Evolutionary conservation across 2,113 vertebrate genomes (phyloP), one percentile per base, ranked within the genome.

Genomic region (Aptenodytes forsteri): DNA sequence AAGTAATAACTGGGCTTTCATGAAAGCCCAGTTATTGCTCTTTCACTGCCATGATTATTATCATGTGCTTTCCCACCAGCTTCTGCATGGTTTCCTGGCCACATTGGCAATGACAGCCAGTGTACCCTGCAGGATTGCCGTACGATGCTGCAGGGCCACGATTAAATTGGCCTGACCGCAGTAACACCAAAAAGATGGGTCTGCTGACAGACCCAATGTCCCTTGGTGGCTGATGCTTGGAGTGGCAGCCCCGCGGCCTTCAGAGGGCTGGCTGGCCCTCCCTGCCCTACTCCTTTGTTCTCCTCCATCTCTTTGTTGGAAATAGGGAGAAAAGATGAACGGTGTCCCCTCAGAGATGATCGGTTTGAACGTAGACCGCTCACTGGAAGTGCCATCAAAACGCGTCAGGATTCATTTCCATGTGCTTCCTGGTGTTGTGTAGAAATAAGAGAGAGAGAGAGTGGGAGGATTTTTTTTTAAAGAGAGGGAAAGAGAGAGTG

Each of bases 241-340:
- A 72, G 49, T 52, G 82, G 77, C 72, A 87, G 72, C 20, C 21
- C 67, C 2, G 1, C 6, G 6, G 79, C 79, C 86, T 93, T 84
- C 4, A 6, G 61, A 92, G 55, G 55, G 61, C 59, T 92, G 66
- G 34, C 58, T 65, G 44, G 62, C 38, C 49, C 38, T 89, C 36
- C 22, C 44, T 90, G 62, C 56, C 86, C 36, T 40, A 7, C 23
- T 82, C 42, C 83, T 91, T 95, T 96, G 86, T 97, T 96, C 93
- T 96, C 23, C 76, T 95, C 92, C 96, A 96, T 96, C 93, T 96
- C 65, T 96, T 87, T 76, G 54, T 93, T 95, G 89, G 91, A 96
- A 96, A 94, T 16, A 94, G 89, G 94, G 95, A 97, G 96, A 97
- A 97, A 96, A 97, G 95, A 95, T 91, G 56, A 95, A 89, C 4